phyloP scores from a whole-genome alignment of 2,888 invertebrate species.

The Sialis lutaria region DNA sequence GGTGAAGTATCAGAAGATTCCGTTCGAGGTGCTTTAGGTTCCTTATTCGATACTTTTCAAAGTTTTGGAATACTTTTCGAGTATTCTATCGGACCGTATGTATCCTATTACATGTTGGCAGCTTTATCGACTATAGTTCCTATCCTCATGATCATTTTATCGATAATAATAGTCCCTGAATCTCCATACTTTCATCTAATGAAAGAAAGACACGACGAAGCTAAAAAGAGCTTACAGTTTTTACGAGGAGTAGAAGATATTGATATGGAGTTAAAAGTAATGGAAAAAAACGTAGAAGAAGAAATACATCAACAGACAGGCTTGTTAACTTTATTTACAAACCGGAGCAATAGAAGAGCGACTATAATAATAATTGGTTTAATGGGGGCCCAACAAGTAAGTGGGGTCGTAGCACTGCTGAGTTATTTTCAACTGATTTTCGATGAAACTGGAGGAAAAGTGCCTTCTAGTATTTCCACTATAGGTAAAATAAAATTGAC shows the following conservation, averaged over 20 bases:
- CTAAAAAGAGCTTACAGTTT: neutral
- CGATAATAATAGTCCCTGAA: slow-evolving; percentile 41
- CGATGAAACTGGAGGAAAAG: slow-evolving; percentile 19
- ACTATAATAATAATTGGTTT: slow-evolving; percentile 8
- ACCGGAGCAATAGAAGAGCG: slow-evolving; percentile 9
- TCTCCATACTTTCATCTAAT: slow-evolving; percentile 15
- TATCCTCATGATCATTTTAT: slow-evolving; percentile 31
- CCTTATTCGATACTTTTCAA: slow-evolving; percentile 34
- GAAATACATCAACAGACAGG: slow-evolving; percentile 7
- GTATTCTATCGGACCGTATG: slow-evolving; percentile 36
- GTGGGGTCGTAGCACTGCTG: slow-evolving; percentile 29
- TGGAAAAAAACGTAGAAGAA: slow-evolving; percentile 4
- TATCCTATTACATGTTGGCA: slow-evolving; percentile 29
- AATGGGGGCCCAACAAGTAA: slow-evolving; percentile 8
- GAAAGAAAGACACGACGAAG: slow-evolving; percentile 1
- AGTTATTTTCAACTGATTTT: slow-evolving; percentile 40
- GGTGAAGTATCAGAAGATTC: slow-evolving; percentile 3
- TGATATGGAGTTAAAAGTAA: slow-evolving; percentile 7
- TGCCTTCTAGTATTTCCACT: slow-evolving; percentile 29
- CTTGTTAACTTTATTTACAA: slow-evolving; percentile 6
- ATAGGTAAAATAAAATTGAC: slow-evolving; percentile 15
- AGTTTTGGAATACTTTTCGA: slow-evolving; percentile 35
- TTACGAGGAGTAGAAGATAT: slow-evolving; percentile 14
- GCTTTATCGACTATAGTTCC: slow-evolving; percentile 34
- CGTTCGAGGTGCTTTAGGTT: slow-evolving; percentile 13